A percentile compares a stretch with the other conserved stretches of the same genome.
These are phyloP conservation scores for Podarcis raffonei DNA, from an alignment of 2,113 vertebrate species.

Conservation along the genomic window DNA sequence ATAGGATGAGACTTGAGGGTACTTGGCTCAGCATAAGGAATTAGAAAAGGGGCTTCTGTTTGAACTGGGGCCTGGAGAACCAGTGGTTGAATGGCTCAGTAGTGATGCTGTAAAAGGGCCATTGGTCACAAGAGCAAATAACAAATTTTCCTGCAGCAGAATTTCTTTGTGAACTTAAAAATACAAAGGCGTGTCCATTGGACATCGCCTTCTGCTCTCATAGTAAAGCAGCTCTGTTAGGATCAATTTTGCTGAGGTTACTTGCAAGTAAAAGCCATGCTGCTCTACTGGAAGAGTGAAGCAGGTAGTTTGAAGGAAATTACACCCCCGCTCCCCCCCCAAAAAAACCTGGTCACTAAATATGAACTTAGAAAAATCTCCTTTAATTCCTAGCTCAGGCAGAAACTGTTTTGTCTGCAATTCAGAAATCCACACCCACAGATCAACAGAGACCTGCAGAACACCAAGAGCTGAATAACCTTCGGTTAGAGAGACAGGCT, in stretches of 20 bases:
- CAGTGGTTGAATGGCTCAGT: not conserved
- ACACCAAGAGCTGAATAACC: constrained; percentile 65
- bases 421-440: constrained; percentile 54
- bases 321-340: not conserved
- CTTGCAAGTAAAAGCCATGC: not conserved
- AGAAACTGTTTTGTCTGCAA: constrained; percentile 77
- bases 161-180: not conserved
- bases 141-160: not conserved
- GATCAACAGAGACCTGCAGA: constrained; percentile 55
- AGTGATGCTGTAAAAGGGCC: not conserved
- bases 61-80: not conserved
- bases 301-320: not conserved
- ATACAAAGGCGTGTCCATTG: not conserved
- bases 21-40: not conserved
- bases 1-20: no score
- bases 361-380: not conserved
- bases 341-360: not conserved
- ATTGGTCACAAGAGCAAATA: not conserved
- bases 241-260: not conserved
- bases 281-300: not conserved
- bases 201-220: no score
- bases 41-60: not conserved
- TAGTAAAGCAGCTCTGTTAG: no score
- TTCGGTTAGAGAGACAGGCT: constrained; percentile 64
- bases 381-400: constrained; percentile 75